phyloP scores from a whole-genome alignment of 2,888 invertebrate species.

The Nomada hirtipes region DNA sequence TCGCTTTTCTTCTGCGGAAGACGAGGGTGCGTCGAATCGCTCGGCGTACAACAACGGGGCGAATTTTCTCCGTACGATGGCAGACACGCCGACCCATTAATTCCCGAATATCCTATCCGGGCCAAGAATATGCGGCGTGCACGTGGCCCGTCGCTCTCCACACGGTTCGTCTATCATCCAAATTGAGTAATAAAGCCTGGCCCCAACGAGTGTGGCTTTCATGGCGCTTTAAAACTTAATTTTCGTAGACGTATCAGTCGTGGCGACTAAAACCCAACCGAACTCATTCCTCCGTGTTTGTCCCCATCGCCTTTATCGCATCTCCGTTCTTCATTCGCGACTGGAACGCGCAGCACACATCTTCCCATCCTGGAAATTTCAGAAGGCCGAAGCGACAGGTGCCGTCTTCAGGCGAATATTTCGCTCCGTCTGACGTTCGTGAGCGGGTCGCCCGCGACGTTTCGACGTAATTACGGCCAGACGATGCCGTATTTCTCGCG shows the following conservation, averaged over 20 bases:
- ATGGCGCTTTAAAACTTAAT: conserved; percentile 79
- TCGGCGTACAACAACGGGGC: neutral
- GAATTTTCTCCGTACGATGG: conserved; percentile 36
- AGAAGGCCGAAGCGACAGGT: conserved; percentile 44
- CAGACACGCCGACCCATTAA: conserved; percentile 49
- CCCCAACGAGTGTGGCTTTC: conserved; percentile 61
- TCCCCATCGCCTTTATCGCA: conserved; percentile 49
- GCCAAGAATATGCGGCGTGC: conserved; percentile 26
- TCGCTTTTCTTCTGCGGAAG: neutral
- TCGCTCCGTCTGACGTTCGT: conserved; percentile 13
- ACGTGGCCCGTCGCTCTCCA: conserved; percentile 30
- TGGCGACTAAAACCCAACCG: conserved; percentile 24
- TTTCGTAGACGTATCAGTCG: conserved; percentile 69
- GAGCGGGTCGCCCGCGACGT: conserved; percentile 33
- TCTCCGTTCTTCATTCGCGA: conserved; percentile 35
- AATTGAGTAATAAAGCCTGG: conserved; percentile 80
- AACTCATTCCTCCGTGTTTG: conserved; percentile 57
- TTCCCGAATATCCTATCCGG: conserved; percentile 54
- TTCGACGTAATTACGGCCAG: conserved; percentile 54
- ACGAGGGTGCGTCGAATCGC: conserved; percentile 14
- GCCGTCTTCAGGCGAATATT: conserved; percentile 55
- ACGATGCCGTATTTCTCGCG: conserved; percentile 43
- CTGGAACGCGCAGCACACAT: conserved; percentile 49
- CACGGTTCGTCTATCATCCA: conserved; percentile 79
- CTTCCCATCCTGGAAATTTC: conserved; percentile 39